Evolutionary conservation across 2,888 invertebrate species (phyloP).

Genomic region (Brenthis daphne): DNA sequence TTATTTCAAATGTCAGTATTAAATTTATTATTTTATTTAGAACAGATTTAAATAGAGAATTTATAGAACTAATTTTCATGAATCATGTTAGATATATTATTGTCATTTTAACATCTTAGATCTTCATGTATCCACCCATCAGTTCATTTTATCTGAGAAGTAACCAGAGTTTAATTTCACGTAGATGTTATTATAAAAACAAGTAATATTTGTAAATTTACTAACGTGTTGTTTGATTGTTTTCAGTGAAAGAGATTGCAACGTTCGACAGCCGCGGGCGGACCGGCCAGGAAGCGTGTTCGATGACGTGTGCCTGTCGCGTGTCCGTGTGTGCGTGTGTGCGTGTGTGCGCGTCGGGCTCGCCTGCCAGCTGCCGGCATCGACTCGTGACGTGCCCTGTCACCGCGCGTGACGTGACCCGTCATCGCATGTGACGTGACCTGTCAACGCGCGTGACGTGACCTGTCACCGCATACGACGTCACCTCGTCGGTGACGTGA

Average conservation of each 20-base stretch:
- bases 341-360: constrained; percentile 32
- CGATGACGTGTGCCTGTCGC: constrained; percentile 51
- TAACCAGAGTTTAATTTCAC: background rate
- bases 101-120: too few relatives aligned
- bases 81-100: too few relatives aligned
- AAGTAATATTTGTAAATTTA: background rate
- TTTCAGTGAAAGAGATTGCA: constrained; percentile 75
- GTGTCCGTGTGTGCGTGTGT: constrained; percentile 33
- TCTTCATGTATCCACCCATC: too few relatives aligned
- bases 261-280: constrained; percentile 70
- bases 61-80: too few relatives aligned
- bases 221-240: constrained; percentile 15
- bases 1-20: too few relatives aligned
- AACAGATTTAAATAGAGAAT: too few relatives aligned
- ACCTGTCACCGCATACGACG: background rate
- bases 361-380: constrained; percentile 24
- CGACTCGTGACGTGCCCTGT: constrained; percentile 28
- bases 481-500: too few relatives aligned
- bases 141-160: too few relatives aligned
- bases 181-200: background rate
- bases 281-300: constrained; percentile 68
- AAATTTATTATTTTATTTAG: too few relatives aligned
- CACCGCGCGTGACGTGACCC: background rate
- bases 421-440: too few relatives aligned
- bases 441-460: background rate